Conservation (phyloP, 2,888 invertebrate genomes). For the Perithous albicinctus region DNA sequence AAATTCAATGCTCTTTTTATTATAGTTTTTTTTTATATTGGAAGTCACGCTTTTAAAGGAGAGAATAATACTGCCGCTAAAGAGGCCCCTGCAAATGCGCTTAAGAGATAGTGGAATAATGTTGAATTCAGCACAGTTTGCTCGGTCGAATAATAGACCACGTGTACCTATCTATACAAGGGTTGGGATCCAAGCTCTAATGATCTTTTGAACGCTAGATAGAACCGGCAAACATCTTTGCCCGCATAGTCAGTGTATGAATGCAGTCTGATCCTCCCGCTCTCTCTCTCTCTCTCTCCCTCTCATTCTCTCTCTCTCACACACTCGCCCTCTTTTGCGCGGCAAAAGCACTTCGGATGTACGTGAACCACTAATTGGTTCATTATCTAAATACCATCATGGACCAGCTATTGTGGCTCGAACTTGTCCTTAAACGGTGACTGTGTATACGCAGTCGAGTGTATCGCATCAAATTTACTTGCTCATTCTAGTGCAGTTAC, state of each 20-base stretch:
- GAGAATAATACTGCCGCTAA: conserved; percentile 46
- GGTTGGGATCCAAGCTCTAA: conserved; percentile 37
- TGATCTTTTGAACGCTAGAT: conserved; percentile 54
- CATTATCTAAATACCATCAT: conserved; percentile 72
- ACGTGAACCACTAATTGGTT: conserved; percentile 71
- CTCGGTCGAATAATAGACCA: conserved; percentile 56
- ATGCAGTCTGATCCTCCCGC: conserved; percentile 32
- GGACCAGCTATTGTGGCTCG: conserved; percentile 65
- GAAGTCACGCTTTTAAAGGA: no score
- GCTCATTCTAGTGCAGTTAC: conserved; percentile 36
- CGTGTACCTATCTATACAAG: conserved; percentile 55
- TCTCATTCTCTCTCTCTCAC: no score
- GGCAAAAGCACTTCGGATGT: conserved; percentile 31
- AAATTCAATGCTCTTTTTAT: no score
- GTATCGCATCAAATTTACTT: conserved; percentile 54
- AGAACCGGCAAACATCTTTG: conserved; percentile 51
- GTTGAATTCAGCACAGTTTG: conserved; percentile 41
- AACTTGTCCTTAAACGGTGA: conserved; percentile 60
- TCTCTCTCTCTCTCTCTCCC: no score
- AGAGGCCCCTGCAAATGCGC: conserved; percentile 50
- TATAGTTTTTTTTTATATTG: no score
- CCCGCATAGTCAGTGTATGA: conserved; percentile 27
- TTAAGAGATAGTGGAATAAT: conserved; percentile 44
- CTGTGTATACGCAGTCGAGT: conserved; percentile 23
- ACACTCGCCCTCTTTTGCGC: conserved; percentile 3